These are phyloP conservation scores for Leptatherina wallacei DNA, from an alignment of 2,797 vertebrate genomes.

Conservation along the genomic window DNA sequence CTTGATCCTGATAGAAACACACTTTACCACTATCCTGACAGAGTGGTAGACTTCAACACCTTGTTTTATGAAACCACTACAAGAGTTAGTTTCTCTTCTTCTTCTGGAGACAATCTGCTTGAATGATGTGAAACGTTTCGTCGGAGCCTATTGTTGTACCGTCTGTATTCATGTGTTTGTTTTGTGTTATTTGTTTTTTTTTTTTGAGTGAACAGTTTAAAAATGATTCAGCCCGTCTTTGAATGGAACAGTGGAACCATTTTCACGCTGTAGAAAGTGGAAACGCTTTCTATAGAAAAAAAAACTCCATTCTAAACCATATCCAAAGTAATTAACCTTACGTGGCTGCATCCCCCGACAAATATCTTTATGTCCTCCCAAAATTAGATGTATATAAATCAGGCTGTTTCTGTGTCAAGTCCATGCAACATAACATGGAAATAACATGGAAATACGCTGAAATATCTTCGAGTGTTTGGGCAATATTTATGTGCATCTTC, in stretches of 20 bases:
- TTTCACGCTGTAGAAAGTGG: too few relatives aligned
- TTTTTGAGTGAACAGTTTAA: neutral
- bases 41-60: neutral
- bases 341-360: too few relatives aligned
- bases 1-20: neutral
- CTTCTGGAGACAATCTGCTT: neutral
- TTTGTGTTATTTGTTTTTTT: neutral
- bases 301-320: too few relatives aligned
- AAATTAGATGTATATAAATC: neutral
- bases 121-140: neutral
- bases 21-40: too few relatives aligned
- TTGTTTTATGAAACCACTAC: neutral
- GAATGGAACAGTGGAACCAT: neutral
- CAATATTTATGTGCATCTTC: neutral
- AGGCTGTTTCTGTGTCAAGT: neutral
- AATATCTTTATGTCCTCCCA: too few relatives aligned
- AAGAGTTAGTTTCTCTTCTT: neutral
- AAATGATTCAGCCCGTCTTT: neutral
- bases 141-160: neutral
- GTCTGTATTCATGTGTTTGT: neutral
- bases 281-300: neutral
- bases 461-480: too few relatives aligned
- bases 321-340: too few relatives aligned
- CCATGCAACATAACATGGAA: neutral
- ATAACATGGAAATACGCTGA: too few relatives aligned